phyloP scores from a whole-genome alignment of 2,888 invertebrate species.

The Volucella inflata region DNA sequence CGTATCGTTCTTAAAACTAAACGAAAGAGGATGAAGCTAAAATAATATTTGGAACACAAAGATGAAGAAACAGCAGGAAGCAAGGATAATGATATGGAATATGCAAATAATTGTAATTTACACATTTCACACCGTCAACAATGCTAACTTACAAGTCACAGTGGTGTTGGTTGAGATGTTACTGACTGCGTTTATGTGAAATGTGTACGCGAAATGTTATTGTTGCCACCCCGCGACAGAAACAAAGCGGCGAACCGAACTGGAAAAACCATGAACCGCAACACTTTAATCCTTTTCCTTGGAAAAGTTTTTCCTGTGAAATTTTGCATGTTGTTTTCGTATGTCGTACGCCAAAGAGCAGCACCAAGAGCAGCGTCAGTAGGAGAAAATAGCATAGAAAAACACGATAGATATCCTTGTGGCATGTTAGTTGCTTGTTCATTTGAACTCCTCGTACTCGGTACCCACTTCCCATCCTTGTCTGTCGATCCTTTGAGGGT shows the following conservation, averaged over 20 bases:
- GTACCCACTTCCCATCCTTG: slow-evolving; percentile 8
- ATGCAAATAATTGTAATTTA: slow-evolving; percentile 76
- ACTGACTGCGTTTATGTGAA: neutral
- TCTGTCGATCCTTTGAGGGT: too few relatives aligned
- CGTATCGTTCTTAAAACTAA: neutral
- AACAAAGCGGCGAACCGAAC: slow-evolving; percentile 68
- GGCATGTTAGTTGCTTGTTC: slow-evolving; percentile 75
- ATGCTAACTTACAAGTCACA: slow-evolving; percentile 24
- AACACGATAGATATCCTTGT: slow-evolving; percentile 61
- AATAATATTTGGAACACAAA: slow-evolving; percentile 54
- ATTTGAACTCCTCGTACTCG: slow-evolving; percentile 64
- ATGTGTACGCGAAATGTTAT: slow-evolving; percentile 21
- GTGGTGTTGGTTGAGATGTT: neutral
- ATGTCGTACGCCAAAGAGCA: slow-evolving; percentile 6
- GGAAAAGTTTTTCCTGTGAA: slow-evolving; percentile 60
- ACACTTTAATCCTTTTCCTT: slow-evolving; percentile 76
- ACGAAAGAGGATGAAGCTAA: neutral
- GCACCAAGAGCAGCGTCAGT: neutral
- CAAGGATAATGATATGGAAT: slow-evolving; percentile 74
- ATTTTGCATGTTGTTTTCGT: slow-evolving; percentile 67
- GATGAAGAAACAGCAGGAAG: slow-evolving; percentile 24
- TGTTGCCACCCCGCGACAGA: slow-evolving; percentile 37
- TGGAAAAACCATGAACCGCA: slow-evolving; percentile 76
- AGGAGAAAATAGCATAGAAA: too few relatives aligned
- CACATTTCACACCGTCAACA: slow-evolving; percentile 60